phyloP scores from a whole-genome alignment of 2,888 invertebrate species.

The Cephonodes hylas region DNA sequence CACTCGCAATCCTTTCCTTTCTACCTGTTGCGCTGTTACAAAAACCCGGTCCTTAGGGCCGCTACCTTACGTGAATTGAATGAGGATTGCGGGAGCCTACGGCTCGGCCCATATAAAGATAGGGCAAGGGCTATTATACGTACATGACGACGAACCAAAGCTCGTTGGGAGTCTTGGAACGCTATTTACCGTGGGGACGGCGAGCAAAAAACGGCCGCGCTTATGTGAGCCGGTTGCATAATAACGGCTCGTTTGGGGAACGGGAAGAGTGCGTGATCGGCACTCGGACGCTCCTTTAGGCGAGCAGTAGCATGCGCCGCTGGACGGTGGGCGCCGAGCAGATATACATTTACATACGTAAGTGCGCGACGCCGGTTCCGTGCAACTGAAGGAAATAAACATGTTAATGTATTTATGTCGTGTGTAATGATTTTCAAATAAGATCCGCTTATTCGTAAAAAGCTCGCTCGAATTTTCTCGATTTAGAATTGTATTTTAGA shows the following conservation, averaged over 20 bases:
- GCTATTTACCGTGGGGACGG: slow-evolving; percentile 68
- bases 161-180: slow-evolving; percentile 60
- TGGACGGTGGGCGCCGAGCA: not conserved
- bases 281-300: slow-evolving; percentile 29
- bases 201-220: slow-evolving; percentile 59
- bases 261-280: slow-evolving; percentile 60
- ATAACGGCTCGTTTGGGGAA: slow-evolving; percentile 64
- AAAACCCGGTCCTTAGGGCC: slow-evolving; percentile 80
- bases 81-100: slow-evolving; percentile 78
- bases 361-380: not conserved
- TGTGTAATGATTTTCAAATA: slow-evolving; percentile 11
- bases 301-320: not conserved
- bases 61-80: slow-evolving; percentile 81
- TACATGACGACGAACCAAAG: slow-evolving; percentile 49
- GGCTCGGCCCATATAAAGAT: slow-evolving; percentile 80
- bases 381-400: slow-evolving; percentile 11
- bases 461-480: slow-evolving; percentile 19
- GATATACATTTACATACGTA: slow-evolving; percentile 7
- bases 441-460: slow-evolving; percentile 10
- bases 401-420: slow-evolving; percentile 1
- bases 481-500: slow-evolving; percentile 14
- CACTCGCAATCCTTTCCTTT: slow-evolving; percentile 79
- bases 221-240: slow-evolving; percentile 72
- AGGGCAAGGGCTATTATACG: slow-evolving; percentile 75
- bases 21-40: slow-evolving; percentile 81